Evolutionary conservation across 2,113 vertebrate genomes (phyloP), one percentile per base, ranked within the genome.

Genomic region (Syngnathus floridae): DNA sequence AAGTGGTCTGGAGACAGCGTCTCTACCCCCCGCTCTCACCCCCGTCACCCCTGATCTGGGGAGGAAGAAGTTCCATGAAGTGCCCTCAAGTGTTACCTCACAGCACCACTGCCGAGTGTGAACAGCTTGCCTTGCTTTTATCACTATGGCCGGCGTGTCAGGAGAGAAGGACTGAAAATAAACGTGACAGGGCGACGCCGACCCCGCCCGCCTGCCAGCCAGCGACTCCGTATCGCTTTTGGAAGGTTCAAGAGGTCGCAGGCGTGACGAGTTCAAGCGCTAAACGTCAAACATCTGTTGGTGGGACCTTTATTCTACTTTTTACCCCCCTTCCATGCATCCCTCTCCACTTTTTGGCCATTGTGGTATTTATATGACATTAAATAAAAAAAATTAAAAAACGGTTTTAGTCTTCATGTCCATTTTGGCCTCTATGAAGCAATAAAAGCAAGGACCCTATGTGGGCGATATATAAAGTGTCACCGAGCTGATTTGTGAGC

Each of bases 181-280:
- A 90, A 88, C 75, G 83, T 88, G 87, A 86, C 87, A 86, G 77
- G 76, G 76, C 65, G 86, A 90, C 80, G 81, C 87, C 86, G 71
- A 76, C 49, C 45, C 60, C 36, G 84, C 76, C 77, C 77, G 82
- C 67, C 77, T 36, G 31, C 57, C 37, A 14, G 38, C 40, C 38
- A 40, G 40, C 61, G 4, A 37, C 19, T 67, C 79, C 11, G 11
- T 55, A 55, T 81, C 80, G 66, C 35, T 38, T 62, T 59, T 56
- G 69, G 70, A 62, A 31, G 68, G 84, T 82, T 84, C 73, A 86
- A 76, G 46, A 78, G 82, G 80, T 86, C 82, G 74, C 66, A 46
- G 60, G 69, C 66, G 71, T 21, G 55, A 68, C 69, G 49, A 43
- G 72, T 67, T 76, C 58, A 80, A 76, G 74, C 49, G 26, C 68